Evolutionary conservation across 2,797 vertebrate genomes (phyloP).

Genomic region (Cygnus olor): DNA sequence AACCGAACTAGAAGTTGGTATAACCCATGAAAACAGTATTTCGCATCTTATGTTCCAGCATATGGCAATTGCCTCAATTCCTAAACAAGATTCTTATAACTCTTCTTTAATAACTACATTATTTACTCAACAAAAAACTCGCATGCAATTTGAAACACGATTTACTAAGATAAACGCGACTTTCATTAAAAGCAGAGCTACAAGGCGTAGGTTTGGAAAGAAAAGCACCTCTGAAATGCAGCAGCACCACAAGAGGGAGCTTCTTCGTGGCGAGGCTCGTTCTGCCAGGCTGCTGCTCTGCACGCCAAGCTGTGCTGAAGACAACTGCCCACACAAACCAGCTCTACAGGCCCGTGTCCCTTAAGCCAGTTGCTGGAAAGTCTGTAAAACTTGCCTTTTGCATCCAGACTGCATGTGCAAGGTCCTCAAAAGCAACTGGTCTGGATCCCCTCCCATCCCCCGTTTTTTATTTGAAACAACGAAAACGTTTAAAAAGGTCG

Average conservation of each 20-base stretch:
- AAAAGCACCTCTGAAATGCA: neutral
- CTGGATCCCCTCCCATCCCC: neutral
- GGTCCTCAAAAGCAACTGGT: neutral
- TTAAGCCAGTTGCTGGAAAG: rapidly evolving
- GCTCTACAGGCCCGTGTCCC: neutral
- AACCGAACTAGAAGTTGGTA: neutral
- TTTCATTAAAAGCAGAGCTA: neutral
- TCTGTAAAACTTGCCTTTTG: neutral
- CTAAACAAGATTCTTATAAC: neutral
- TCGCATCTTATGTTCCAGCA: neutral
- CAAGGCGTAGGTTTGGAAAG: neutral
- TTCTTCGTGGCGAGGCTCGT: neutral
- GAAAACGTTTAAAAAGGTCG: neutral
- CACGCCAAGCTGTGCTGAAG: neutral
- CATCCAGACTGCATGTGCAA: neutral
- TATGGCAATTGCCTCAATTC: neutral
- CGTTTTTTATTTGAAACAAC: neutral
- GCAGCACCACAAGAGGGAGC: conserved; percentile 53
- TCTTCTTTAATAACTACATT: neutral
- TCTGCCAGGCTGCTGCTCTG: neutral
- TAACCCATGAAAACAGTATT: neutral
- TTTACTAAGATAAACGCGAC: rapidly evolving
- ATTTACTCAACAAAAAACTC: neutral
- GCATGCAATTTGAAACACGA: neutral
- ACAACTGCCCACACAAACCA: neutral